A percentile compares a stretch with the other conserved stretches of the same genome.
Evolutionary conservation across 2,797 vertebrate species (phyloP).

Genomic region (Hafferia zeledoni): DNA sequence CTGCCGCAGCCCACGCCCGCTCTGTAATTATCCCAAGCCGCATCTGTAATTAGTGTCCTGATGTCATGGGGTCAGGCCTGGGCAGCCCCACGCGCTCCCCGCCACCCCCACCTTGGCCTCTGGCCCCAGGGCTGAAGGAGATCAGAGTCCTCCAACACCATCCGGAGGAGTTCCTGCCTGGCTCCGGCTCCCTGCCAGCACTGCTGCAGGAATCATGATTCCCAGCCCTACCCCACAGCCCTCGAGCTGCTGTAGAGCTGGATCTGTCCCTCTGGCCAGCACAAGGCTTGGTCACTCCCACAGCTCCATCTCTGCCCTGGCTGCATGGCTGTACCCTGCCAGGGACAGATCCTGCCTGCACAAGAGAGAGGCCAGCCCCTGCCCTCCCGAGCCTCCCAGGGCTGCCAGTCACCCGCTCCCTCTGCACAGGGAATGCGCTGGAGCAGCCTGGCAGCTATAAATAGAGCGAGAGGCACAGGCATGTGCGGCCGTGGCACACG

Average conservation of each 20-base stretch:
- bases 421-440: neutral
- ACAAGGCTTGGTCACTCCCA: fast-evolving
- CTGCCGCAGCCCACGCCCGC: neutral
- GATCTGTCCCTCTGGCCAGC: neutral
- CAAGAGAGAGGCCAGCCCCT: neutral
- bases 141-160: neutral
- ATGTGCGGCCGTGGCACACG: neutral
- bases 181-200: neutral
- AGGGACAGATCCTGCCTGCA: neutral
- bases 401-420: neutral
- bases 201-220: neutral
- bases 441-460: neutral
- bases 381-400: neutral
- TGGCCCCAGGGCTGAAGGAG: neutral
- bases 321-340: neutral
- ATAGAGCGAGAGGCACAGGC: neutral
- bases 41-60: slow-evolving; percentile 56
- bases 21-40: slow-evolving; percentile 45
- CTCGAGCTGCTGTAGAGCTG: neutral
- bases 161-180: neutral
- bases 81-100: neutral
- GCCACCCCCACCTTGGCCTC: slow-evolving; percentile 14
- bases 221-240: neutral
- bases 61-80: slow-evolving; percentile 50
- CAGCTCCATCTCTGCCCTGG: neutral